A percentile compares a stretch with the other conserved stretches of the same genome.
Evolutionary conservation across 2,797 vertebrate genomes (phyloP).

Genomic region (Anas bernieri): DNA sequence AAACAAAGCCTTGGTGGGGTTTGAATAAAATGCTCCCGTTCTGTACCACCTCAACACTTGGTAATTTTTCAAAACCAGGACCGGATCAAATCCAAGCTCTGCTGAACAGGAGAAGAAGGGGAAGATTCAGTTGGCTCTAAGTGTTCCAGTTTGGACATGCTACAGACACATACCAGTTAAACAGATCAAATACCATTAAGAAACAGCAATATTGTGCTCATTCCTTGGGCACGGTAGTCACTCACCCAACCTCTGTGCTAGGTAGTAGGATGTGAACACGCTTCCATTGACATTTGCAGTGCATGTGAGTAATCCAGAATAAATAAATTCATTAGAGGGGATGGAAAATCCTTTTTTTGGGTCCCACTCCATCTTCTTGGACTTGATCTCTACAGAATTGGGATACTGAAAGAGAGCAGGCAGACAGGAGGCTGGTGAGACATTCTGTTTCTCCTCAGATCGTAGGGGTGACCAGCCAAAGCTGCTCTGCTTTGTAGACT

Average conservation of each 20-base stretch:
- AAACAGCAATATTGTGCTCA: accelerated
- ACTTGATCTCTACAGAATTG: background rate
- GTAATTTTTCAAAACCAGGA: conserved; percentile 1
- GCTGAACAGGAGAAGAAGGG: background rate
- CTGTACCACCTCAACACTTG: background rate
- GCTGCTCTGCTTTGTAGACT: background rate
- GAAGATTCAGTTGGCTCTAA: background rate
- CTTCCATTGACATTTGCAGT: conserved; percentile 57
- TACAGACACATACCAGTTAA: background rate
- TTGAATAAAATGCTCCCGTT: background rate
- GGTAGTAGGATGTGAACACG: conserved; percentile 69
- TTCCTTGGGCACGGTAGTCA: background rate
- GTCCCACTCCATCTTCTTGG: conserved; percentile 79
- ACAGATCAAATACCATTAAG: background rate
- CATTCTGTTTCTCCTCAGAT: background rate
- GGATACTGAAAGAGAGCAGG: conserved; percentile 62
- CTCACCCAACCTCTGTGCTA: conserved; percentile 81
- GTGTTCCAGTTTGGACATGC: background rate
- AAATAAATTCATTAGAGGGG: conserved; percentile 40
- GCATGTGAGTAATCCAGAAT: conserved; percentile 75
- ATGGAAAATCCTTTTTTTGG: conserved; percentile 86
- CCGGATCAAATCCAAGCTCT: background rate
- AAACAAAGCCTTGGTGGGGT: conserved; percentile 1
- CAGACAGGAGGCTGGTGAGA: background rate
- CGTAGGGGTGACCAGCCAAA: background rate